Percentiles rank a stretch among this genome's conserved stretches.
Evolutionary conservation across 2,113 vertebrate species (phyloP).

Genomic region (Lepus americanus): DNA sequence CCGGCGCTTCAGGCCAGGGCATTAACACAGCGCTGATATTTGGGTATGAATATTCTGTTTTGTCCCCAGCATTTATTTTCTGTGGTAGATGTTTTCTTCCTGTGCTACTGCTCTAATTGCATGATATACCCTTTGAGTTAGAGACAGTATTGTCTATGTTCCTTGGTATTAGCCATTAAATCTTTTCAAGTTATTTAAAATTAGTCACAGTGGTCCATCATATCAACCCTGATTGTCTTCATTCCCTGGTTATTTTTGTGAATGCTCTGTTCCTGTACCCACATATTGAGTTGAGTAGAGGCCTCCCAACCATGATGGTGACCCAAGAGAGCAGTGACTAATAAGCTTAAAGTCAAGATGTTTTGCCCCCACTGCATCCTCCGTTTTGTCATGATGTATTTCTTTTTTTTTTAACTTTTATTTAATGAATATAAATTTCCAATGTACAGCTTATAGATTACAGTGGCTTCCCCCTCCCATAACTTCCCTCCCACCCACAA

Average conservation of each 20-base stretch:
- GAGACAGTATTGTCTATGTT: not conserved
- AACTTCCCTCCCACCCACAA: too few species aligned
- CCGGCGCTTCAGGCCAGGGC: too few species aligned
- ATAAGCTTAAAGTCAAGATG: not conserved
- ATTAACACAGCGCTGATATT: too few species aligned
- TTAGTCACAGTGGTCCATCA: not conserved
- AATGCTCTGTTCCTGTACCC: not conserved
- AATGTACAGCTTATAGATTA: too few species aligned
- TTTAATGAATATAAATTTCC: too few species aligned
- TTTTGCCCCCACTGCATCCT: not conserved
- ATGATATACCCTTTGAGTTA: not conserved
- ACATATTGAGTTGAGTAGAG: not conserved
- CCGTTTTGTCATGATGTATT: not conserved
- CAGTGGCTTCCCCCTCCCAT: too few species aligned
- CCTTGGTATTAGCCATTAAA: not conserved
- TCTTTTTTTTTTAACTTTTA: not conserved
- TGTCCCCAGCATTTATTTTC: not conserved
- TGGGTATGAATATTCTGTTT: not conserved
- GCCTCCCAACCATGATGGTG: not conserved
- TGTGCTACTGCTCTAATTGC: conserved; percentile 1
- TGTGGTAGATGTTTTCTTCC: not conserved
- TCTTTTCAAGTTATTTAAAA: conserved; percentile 15
- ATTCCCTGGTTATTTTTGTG: not conserved
- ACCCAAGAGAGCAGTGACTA: not conserved
- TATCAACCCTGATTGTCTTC: not conserved